phyloP scores from a whole-genome alignment of 2,888 invertebrate genomes.

The Lithophane ornitopus region DNA sequence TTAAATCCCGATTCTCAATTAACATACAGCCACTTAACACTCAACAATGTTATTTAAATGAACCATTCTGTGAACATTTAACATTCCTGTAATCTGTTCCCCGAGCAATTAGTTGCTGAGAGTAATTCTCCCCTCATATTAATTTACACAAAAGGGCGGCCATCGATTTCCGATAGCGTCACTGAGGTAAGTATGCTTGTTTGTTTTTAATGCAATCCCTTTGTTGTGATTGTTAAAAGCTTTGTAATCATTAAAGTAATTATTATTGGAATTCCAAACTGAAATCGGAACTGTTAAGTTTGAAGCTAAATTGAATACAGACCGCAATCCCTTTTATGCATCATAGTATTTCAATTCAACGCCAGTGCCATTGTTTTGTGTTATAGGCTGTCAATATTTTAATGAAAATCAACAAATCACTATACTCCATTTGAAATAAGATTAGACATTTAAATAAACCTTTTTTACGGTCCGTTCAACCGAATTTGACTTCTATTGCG shows the following conservation, averaged over 20 bases:
- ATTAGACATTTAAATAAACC: no score
- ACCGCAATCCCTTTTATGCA: not conserved
- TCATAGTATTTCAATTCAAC: constrained; percentile 12
- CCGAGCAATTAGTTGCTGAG: constrained; percentile 43
- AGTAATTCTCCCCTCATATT: constrained; percentile 36
- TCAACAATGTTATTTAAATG: constrained; percentile 33
- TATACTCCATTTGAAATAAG: no score
- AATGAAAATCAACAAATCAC: not conserved
- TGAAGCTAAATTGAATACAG: not conserved
- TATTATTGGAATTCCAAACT: not conserved
- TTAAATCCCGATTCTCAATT: constrained; percentile 27
- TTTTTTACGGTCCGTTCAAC: no score
- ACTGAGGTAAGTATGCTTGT: not conserved
- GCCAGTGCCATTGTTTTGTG: not conserved
- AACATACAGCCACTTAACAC: constrained; percentile 20
- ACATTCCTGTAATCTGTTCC: constrained; percentile 38
- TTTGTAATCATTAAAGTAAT: not conserved
- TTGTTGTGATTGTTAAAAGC: constrained; percentile 16
- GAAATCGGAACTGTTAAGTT: not conserved
- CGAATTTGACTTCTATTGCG: no score
- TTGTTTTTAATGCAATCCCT: constrained; percentile 9
- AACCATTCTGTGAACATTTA: constrained; percentile 25
- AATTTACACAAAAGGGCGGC: constrained; percentile 20
- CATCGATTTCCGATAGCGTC: constrained; percentile 56
- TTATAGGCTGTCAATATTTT: not conserved